Evolutionary conservation across 1,140 invertebrate species (phyloP), one percentile per base, ranked within the genome.

Genomic region (Lysiphlebus fabarum): DNA sequence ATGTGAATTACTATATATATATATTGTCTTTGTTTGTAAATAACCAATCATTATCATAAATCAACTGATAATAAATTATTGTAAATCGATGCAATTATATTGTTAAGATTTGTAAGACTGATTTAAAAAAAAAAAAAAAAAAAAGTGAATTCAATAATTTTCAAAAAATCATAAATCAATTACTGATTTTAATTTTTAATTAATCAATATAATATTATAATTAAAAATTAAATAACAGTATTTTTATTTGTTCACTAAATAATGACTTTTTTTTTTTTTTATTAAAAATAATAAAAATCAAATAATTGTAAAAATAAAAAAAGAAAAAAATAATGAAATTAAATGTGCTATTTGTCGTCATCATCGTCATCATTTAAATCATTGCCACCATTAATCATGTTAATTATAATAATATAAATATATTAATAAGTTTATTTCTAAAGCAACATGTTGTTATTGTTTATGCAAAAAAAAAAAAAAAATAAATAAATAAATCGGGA

Each of bases 1-100:
- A 45, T 60, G 58, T 60, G 53, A 60, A 60, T 60, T 55, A 60
- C 47, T 33, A 60, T 60, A 45, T 60, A 60, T 53, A 60, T 42
- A 40, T 51, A 34, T 54, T 51, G 12, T 47, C 33, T 43, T 44
- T 58, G 51, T 60, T 26, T 53, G 45, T 43, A 44, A 53, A 53
- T 8, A 49, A 7, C 14, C 47, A 48, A 54, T 26, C 47, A 47
- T 36, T 45, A 43, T 33, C 10, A 34, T 44, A 12, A 56, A 56
- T 11, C 33, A 14, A 33, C 33, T 10, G 47, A 11, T 38, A 44
- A 33, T 48, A 37, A 43, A 33, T 54, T 14, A 45, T 45, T 26
- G 17, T 26, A 26, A 26, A 26, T 26, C 17, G 17, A 26, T 26
- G 17, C 17, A 26, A 26, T 26, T 26, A 26, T 26, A 26, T 26